Percentiles rank a stretch among this genome's conserved stretches.
Conservation (phyloP, 2,888 invertebrate species). For the Drosophila fungiperda region DNA sequence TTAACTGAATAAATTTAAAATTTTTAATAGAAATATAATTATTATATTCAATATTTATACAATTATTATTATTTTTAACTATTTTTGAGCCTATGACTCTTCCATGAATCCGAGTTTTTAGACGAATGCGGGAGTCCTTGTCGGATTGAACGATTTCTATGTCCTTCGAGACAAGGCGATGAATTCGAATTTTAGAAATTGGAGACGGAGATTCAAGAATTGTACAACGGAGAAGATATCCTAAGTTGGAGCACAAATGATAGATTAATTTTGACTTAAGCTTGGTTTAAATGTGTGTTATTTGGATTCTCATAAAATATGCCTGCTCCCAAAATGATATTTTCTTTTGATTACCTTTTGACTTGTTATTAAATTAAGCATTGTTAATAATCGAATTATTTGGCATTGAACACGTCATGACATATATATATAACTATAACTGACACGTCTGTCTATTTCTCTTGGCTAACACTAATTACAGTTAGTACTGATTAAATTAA, state of each 20-base stretch:
- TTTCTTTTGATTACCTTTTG: background rate
- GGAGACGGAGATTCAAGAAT: background rate
- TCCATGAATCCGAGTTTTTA: background rate
- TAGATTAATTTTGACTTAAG: background rate
- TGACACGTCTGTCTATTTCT: background rate
- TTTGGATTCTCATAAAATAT: background rate
- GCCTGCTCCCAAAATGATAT: background rate
- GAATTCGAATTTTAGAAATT: background rate
- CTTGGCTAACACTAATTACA: background rate
- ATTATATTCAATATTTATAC: background rate
- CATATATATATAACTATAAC: background rate
- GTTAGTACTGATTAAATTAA: background rate
- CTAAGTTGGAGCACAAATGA: background rate
- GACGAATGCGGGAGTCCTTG: background rate
- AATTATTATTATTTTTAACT: background rate
- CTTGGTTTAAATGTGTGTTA: background rate
- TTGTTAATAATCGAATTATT: background rate
- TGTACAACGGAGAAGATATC: background rate
- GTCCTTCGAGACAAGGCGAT: background rate
- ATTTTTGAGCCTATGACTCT: background rate
- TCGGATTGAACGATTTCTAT: background rate
- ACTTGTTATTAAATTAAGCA: background rate
- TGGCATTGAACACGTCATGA: background rate
- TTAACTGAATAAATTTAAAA: background rate
- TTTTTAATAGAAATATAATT: background rate